Evolutionary conservation across 2,797 vertebrate genomes (phyloP), one percentile per base, ranked within the genome.

Genomic region (Acrocephalus scirpaceus): DNA sequence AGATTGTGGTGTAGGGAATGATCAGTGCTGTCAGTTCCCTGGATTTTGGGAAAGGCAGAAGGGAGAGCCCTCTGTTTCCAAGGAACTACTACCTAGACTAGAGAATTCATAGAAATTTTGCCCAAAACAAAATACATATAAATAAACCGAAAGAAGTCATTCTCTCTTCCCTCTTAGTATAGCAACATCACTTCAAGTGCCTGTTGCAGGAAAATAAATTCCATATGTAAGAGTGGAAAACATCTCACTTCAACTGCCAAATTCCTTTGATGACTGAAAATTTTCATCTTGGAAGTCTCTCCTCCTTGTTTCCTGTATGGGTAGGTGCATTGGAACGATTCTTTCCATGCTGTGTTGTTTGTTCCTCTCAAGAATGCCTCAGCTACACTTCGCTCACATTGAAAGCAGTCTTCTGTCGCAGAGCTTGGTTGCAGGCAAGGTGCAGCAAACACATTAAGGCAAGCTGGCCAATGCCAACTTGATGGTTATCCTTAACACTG

Each of bases 291-390:
- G 38, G 61, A 95, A 83, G 57, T 67, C 36, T 22, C 14, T 77
- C 62, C 32, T 91, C 51, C 53, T 74, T 92, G 66, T 93, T 96
- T 96, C 72, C n/a, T 80, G 47, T 82, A 70, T 0, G 5, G 65
- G 57, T 65, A 61, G 84, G 86, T 96, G 73, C 18, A 2, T 21
- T 96, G 78, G 81, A 93, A 69, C 57, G 80, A 27, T 87, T 94
- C 89, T 94, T 77, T 78, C 69, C 0, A 0, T 91, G 70, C 61
- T 90, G 27, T 84, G 65, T 81, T 93, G 56, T 92, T 85, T 85
- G 56, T 86, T 88, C 73, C 83, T 86, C 66, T 95, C 79, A 81
- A 73, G 48, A 93, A 69, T 77, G 89, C 91, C 64, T 87, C 4
- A 0, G 64, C 90, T 71, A 38, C 10, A 8, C 57, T 93, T 93